phyloP scores from a whole-genome alignment of 2,113 vertebrate genomes.

The Lepisosteus oculatus region DNA sequence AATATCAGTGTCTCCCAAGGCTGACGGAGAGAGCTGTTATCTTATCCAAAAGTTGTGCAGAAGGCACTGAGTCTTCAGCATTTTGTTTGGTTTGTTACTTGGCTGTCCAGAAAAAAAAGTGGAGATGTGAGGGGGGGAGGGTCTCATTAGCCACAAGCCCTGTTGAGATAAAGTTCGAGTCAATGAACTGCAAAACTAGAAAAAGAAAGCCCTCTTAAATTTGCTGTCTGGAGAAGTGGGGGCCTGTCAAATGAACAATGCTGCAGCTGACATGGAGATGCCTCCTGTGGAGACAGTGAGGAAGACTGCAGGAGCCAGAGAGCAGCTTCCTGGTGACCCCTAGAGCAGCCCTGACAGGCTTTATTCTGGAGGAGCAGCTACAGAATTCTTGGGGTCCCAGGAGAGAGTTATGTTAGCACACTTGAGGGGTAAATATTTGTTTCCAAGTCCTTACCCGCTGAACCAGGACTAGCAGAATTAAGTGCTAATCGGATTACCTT shows the following conservation, averaged over 20 bases:
- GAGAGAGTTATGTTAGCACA: slow-evolving; percentile 8
- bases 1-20: too few relatives aligned
- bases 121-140: too few relatives aligned
- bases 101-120: too few relatives aligned
- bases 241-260: not conserved
- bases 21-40: too few relatives aligned
- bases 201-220: not conserved
- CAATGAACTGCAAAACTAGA: not conserved
- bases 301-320: not conserved
- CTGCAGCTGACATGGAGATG: not conserved
- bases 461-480: slow-evolving; percentile 20
- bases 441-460: slow-evolving; percentile 13
- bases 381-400: not conserved
- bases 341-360: not conserved
- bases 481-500: slow-evolving; percentile 28
- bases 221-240: not conserved
- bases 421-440: slow-evolving; percentile 22
- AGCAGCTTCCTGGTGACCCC: not conserved
- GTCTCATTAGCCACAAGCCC: slow-evolving; percentile 4
- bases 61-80: too few relatives aligned
- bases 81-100: too few relatives aligned
- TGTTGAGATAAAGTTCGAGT: not conserved
- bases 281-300: not conserved
- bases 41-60: too few relatives aligned
- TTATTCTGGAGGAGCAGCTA: slow-evolving; percentile 5